Percentiles rank a stretch among this genome's conserved stretches.
Conservation (phyloP, 2,797 vertebrate genomes). For the Danio choprae region DNA sequence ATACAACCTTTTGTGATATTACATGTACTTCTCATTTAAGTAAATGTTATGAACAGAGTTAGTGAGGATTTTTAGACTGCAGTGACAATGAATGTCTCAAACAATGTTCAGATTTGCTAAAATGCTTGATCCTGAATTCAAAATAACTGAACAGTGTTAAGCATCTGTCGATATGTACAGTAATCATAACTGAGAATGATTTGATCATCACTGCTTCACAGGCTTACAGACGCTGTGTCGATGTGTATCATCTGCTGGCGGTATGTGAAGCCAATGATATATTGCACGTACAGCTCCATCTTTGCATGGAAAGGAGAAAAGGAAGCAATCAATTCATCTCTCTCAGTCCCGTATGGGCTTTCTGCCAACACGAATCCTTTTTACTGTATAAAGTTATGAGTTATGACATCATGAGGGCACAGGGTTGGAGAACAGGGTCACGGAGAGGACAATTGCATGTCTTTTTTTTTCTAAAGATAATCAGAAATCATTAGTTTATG, state of each 20-base stretch:
- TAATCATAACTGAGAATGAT: slow-evolving; percentile 13
- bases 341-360: slow-evolving; percentile 3
- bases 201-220: slow-evolving; percentile 5
- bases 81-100: no score
- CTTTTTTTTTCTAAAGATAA: neutral
- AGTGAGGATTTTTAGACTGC: no score
- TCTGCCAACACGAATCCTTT: slow-evolving; percentile 32
- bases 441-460: slow-evolving; percentile 19
- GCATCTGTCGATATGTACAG: neutral
- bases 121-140: no score
- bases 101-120: no score
- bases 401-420: slow-evolving; percentile 51
- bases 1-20: no score
- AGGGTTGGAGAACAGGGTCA: slow-evolving; percentile 54
- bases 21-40: no score
- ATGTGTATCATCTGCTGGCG: slow-evolving; percentile 62
- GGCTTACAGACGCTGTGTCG: slow-evolving; percentile 29
- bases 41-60: no score
- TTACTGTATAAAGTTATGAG: neutral
- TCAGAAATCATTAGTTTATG: neutral
- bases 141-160: no score
- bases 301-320: slow-evolving; percentile 50
- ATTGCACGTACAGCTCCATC: slow-evolving; percentile 60
- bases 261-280: slow-evolving; percentile 59
- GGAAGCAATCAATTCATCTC: slow-evolving; percentile 54